phyloP scores from a whole-genome alignment of 1,140 invertebrate genomes.

The Ctenoplectra terminalis region DNA sequence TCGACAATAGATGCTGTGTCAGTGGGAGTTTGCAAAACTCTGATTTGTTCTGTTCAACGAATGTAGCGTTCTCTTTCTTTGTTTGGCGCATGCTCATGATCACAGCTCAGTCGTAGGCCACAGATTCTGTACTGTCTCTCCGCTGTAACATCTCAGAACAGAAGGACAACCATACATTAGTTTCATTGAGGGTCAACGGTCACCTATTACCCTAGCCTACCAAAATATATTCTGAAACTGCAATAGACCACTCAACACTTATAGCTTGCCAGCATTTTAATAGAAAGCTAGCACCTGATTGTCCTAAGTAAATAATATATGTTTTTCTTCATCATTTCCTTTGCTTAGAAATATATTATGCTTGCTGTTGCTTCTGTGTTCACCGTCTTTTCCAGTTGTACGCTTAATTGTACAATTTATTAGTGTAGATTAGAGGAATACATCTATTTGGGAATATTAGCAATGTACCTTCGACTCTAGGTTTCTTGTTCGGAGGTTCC shows the following conservation, averaged over 20 bases:
- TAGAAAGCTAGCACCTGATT: slow-evolving; percentile 71
- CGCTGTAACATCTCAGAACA: slow-evolving; percentile 84
- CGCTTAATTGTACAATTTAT: slow-evolving; percentile 61
- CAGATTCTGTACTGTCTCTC: slow-evolving; percentile 83
- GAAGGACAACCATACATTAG: slow-evolving; percentile 84
- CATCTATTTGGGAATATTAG: slow-evolving; percentile 65
- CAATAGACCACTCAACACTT: slow-evolving; percentile 60
- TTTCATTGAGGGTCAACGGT: slow-evolving; percentile 79
- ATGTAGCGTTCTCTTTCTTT: slow-evolving; percentile 82
- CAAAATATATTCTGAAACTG: slow-evolving; percentile 71
- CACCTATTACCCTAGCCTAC: slow-evolving; percentile 76
- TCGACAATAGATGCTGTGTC: slow-evolving; percentile 77
- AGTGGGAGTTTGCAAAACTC: slow-evolving; percentile 80
- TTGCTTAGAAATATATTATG: slow-evolving; percentile 70
- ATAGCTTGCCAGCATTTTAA: slow-evolving; percentile 69
- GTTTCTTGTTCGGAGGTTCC: slow-evolving; percentile 77
- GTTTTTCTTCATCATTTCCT: slow-evolving; percentile 70
- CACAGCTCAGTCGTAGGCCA: slow-evolving; percentile 83
- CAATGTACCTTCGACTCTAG: slow-evolving; percentile 81
- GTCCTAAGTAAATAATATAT: slow-evolving; percentile 67
- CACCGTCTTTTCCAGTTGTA: slow-evolving; percentile 71
- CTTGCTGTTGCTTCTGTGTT: slow-evolving; percentile 73
- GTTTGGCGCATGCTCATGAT: slow-evolving; percentile 82
- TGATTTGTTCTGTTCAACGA: slow-evolving; percentile 81
- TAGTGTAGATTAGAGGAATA: slow-evolving; percentile 60